Conservation (phyloP, 1,140 invertebrate species). For the Drosophila arizonae region DNA sequence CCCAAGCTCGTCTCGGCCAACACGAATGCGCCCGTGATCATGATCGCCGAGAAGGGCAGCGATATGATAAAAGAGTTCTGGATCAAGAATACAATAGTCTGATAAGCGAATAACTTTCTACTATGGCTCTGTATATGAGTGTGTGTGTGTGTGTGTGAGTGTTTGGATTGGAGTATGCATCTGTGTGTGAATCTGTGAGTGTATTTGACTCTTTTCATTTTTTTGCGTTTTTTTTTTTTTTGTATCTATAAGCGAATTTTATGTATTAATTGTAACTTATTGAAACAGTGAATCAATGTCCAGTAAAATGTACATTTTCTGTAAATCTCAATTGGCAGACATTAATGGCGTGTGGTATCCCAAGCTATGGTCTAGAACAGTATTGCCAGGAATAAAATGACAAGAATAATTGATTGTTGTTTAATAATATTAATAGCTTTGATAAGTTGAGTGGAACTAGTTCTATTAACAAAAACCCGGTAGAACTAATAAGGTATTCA, state of each 20-base stretch:
- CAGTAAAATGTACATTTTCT: slow-evolving; percentile 35
- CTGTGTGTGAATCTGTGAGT: slow-evolving; percentile 3
- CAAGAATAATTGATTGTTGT: no score
- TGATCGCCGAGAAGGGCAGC: slow-evolving; percentile 93
- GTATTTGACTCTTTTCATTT: slow-evolving; percentile 7
- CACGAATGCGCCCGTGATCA: slow-evolving; percentile 92
- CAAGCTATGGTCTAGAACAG: background rate
- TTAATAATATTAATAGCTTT: no score
- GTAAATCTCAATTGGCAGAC: background rate
- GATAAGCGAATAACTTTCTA: slow-evolving; percentile 10
- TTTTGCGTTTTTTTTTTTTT: slow-evolving; percentile 38
- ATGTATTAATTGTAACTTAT: slow-evolving; percentile 61
- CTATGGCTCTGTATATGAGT: background rate
- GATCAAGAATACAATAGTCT: slow-evolving; percentile 84
- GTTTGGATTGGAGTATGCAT: background rate
- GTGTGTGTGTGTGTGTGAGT: background rate
- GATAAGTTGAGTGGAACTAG: no score
- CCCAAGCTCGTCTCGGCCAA: slow-evolving; percentile 92
- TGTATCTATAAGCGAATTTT: slow-evolving; percentile 34
- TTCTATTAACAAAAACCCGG: no score
- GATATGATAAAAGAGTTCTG: slow-evolving; percentile 93
- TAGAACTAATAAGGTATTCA: no score
- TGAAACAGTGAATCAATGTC: slow-evolving; percentile 20
- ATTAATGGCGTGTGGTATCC: no score
- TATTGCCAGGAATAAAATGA: background rate